Base-by-base conservation (phyloP, 2,888 invertebrate genomes). In the Nezara viridula region DNA sequence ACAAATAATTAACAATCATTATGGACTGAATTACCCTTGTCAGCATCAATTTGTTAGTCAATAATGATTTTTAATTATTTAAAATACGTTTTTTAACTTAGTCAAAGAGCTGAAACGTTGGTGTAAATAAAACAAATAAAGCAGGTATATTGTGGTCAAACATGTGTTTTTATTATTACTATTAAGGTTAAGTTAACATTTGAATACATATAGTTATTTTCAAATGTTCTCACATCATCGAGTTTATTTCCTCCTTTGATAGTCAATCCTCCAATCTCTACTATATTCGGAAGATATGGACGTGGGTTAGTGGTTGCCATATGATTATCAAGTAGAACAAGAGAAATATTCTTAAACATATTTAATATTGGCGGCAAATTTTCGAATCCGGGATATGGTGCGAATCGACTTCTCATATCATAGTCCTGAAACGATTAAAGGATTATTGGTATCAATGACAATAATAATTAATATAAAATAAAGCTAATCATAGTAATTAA, bases 181-280 rank as follows among this genome's bases (percentile, higher is more conserved):
- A n/a, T n/a, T n/a, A n/a, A n/a, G n/a, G n/a, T n/a, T n/a, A n/a
- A n/a, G n/a, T n/a, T n/a, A n/a, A n/a, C n/a, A n/a, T n/a, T n/a
- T n/a, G n/a, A n/a, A n/a, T n/a, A n/a, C n/a, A n/a, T n/a, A n/a
- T 2, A 52, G 2, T 21, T 52, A 21, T 9, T 10, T 49, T 52
- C 21, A 24, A 6, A n/a, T 60, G 4, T 7, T 27, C 27, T 60
- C 32, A 60, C 60, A 16, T 60, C 16, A 60, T 60, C 27, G 27
- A 60, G 27, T 7, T 60, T 60, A 60, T 60, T 27, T 27, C 60
- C 60, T 60, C 27, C 94, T 91, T 95, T 95, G 92, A 97, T 97
- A 92, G 97, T 97, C 90, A 97, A 96, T 91, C 97, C 97, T 5
- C 96, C 97, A 10, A 97, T 96, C 93, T 97, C 97, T 14, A 96